Conservation (phyloP, 1,140 invertebrate species). For the Leptoteleia sp. region DNA sequence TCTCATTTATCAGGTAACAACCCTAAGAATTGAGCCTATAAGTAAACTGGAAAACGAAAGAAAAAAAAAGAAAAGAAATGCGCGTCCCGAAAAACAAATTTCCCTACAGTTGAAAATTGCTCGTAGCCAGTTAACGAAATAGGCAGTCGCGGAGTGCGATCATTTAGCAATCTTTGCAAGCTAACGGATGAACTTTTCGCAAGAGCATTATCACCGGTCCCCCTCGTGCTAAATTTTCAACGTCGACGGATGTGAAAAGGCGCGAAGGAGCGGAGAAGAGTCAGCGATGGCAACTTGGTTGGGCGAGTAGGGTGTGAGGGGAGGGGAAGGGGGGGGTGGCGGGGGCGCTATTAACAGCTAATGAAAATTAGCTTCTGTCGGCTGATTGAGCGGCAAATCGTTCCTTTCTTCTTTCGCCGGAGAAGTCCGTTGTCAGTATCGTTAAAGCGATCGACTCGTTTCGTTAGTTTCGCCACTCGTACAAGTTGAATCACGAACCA, state of each 20-base stretch:
- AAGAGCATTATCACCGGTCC: constrained; percentile 64
- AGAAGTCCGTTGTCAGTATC: constrained; percentile 72
- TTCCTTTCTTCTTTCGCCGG: constrained; percentile 79
- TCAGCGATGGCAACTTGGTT: constrained; percentile 63
- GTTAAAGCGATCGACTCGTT: constrained; percentile 75
- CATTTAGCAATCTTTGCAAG: constrained; percentile 65
- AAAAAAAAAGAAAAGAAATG: not conserved
- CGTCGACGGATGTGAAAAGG: constrained; percentile 60
- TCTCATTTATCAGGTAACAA: no score
- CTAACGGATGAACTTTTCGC: constrained; percentile 59
- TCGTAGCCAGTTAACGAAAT: constrained; percentile 51
- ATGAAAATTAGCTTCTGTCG: constrained; percentile 82
- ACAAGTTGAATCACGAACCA: constrained; percentile 33
- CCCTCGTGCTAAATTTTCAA: constrained; percentile 65
- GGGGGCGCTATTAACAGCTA: constrained; percentile 79
- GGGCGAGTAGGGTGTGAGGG: constrained; percentile 37
- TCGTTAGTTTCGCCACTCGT: constrained; percentile 42
- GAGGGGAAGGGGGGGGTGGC: constrained; percentile 26
- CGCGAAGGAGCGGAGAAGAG: constrained; percentile 68
- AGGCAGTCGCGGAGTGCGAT: constrained; percentile 54
- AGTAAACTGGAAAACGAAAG: not conserved
- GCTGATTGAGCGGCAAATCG: constrained; percentile 81
- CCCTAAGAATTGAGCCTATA: no score
- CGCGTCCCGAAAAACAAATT: constrained; percentile 41
- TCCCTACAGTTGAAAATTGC: constrained; percentile 23